Evolutionary conservation across 2,113 vertebrate genomes (phyloP).

Genomic region (Pygoscelis antarcticus): DNA sequence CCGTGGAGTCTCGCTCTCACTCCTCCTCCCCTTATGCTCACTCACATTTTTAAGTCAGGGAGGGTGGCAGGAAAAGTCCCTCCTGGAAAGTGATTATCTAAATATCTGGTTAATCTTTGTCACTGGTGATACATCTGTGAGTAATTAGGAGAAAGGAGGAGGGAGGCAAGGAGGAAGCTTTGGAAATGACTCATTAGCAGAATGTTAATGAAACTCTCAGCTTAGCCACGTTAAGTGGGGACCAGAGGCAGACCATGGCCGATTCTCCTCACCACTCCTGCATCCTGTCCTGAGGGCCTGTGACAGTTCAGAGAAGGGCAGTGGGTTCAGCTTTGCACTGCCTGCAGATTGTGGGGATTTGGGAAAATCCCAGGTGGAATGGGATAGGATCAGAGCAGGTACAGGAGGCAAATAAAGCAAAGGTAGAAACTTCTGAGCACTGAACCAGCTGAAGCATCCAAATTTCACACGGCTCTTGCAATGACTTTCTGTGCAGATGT

Average conservation of each 20-base stretch:
- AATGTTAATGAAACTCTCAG: not conserved
- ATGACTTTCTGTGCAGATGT: not conserved
- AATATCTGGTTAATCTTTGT: not conserved
- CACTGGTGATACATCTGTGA: not conserved
- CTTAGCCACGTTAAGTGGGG: not conserved
- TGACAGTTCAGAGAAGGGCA: not conserved
- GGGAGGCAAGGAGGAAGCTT: not conserved
- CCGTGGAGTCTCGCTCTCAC: accelerated
- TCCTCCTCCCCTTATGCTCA: not conserved
- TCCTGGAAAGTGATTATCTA: not conserved
- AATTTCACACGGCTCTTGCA: not conserved
- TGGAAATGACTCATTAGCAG: conserved; percentile 25
- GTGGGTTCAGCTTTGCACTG: not conserved
- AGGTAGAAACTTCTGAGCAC: not conserved
- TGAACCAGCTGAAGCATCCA: not conserved
- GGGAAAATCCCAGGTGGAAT: not conserved
- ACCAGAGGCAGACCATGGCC: not conserved
- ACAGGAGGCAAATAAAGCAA: not conserved
- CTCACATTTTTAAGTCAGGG: not conserved
- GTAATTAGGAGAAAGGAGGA: not conserved
- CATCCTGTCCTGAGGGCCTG: not conserved
- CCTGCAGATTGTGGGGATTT: not conserved
- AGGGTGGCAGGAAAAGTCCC: not conserved
- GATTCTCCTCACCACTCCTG: not conserved
- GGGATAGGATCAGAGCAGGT: not conserved